Evolutionary conservation across 1,140 invertebrate species (phyloP).

Genomic region (Leptinotarsa defecta): DNA sequence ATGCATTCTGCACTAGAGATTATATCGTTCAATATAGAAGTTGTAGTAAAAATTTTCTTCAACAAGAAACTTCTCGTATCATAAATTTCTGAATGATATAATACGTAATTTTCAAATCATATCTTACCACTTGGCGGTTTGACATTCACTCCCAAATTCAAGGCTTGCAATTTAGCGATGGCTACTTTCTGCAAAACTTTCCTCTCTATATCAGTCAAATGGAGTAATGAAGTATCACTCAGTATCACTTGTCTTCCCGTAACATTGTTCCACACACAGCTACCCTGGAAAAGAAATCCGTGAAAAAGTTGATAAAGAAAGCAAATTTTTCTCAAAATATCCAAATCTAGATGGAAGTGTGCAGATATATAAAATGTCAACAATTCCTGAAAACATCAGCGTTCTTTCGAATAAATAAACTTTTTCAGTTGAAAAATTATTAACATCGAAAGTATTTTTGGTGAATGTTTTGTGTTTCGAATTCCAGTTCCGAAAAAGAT

Average conservation of each 20-base stretch:
- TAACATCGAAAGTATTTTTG: too few species aligned
- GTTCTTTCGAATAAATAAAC: too few species aligned
- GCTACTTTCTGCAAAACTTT: constrained; percentile 81
- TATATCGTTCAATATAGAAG: too few species aligned
- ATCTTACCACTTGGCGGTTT: constrained; percentile 64
- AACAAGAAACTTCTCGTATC: neutral
- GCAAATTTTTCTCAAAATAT: too few species aligned
- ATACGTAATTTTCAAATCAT: neutral
- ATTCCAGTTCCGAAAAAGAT: too few species aligned
- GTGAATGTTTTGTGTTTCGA: too few species aligned
- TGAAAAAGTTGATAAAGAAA: neutral
- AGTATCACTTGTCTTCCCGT: constrained; percentile 76
- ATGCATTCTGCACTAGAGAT: too few species aligned
- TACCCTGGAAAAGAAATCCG: constrained; percentile 67
- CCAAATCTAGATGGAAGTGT: too few species aligned
- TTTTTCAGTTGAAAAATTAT: too few species aligned
- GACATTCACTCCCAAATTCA: constrained; percentile 82
- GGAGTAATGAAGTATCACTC: constrained; percentile 70
- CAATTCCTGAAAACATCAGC: too few species aligned
- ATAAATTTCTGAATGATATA: neutral
- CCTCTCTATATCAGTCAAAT: constrained; percentile 80
- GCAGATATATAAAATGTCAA: too few species aligned
- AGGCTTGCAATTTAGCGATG: constrained; percentile 82
- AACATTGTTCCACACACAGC: constrained; percentile 81
- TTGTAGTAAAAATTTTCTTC: neutral